Evolutionary conservation across 37 sponge, comb jelly and placozoan genomes (phyloP), one percentile per base, ranked within the genome.

Genomic region (Spongilla lacustris): DNA sequence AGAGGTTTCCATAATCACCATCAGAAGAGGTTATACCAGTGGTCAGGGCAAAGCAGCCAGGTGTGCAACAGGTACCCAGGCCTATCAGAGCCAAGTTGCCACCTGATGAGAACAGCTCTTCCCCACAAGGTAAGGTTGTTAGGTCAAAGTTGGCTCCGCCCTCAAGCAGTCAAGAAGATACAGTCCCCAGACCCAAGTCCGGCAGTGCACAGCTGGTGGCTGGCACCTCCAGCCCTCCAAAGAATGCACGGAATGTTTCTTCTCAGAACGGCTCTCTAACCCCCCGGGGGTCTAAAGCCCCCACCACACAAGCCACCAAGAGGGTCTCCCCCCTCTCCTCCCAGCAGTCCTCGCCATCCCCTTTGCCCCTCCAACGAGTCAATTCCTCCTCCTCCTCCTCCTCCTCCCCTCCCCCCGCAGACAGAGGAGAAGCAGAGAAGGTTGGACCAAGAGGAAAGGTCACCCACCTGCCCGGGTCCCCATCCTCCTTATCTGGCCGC

Each of bases 91-190:
- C 58, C 14, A 58, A 58, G 19, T 17, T 58, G 11, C 58, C 58
- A 17, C 32, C 79, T 25, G 66, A 79, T 21, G 76, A 77, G 77
- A 72, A 77, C 77, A 50, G 71, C n/a, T 70, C 80, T 73, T 58
- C 58, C 58, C 58, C 58, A 1, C 58, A 58, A 17, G 19, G 58
- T 17, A 58, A 58, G 21, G 86, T 79, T 0, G 75, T 74, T 25
- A 87, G 58, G 58, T 58, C 58, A 1, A 58, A 58, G 21, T 17
- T 58, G 58, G 58, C 58, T 58, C 19, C 12, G 11, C 58, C 58
- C 21, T 58, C 58, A 1, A 17, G 14, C 21, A 58, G 19, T 58
- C 58, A 58, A 17, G 58, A 58, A 6, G 58, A 58, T 17, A 1
- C 1, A 17, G 58, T 58, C 58, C 58, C 58, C 58, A 58, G 19